Conservation (phyloP, 2,113 vertebrate species). For the Pituophis catenifer region DNA sequence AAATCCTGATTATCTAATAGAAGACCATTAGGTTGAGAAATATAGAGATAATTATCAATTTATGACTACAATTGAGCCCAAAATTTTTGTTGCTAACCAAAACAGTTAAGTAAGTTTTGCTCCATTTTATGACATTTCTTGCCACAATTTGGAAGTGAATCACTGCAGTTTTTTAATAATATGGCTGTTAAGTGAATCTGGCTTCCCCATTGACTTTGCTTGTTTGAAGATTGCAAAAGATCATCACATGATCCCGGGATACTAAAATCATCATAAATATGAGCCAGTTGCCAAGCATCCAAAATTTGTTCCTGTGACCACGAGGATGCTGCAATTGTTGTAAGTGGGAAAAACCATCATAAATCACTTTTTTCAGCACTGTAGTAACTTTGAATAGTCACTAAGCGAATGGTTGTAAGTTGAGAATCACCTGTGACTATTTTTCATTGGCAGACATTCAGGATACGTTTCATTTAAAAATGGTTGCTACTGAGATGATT, state of each 20-base stretch:
- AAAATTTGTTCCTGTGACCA: not conserved
- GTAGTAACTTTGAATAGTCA: not conserved
- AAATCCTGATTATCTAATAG: not conserved
- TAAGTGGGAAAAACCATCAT: not conserved
- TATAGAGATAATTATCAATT: not conserved
- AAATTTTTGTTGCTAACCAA: not conserved
- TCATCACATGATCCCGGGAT: not conserved
- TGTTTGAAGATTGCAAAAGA: not conserved
- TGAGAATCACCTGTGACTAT: not conserved
- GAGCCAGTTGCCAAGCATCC: not conserved
- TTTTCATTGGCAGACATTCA: slow-evolving; percentile 13
- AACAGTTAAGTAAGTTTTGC: not conserved
- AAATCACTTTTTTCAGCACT: not conserved
- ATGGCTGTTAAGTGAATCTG: not conserved
- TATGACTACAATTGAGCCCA: not conserved
- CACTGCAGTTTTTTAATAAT: not conserved
- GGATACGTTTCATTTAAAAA: slow-evolving; percentile 9
- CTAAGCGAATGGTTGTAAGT: not conserved
- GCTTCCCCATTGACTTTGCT: not conserved
- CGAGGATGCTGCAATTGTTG: not conserved
- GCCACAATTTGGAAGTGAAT: not conserved
- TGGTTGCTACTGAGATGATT: not conserved
- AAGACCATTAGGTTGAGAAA: not conserved
- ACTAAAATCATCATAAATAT: not conserved
- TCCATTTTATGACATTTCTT: not conserved